Conservation (phyloP, 2,888 invertebrate species). For the Tachina grossa region DNA sequence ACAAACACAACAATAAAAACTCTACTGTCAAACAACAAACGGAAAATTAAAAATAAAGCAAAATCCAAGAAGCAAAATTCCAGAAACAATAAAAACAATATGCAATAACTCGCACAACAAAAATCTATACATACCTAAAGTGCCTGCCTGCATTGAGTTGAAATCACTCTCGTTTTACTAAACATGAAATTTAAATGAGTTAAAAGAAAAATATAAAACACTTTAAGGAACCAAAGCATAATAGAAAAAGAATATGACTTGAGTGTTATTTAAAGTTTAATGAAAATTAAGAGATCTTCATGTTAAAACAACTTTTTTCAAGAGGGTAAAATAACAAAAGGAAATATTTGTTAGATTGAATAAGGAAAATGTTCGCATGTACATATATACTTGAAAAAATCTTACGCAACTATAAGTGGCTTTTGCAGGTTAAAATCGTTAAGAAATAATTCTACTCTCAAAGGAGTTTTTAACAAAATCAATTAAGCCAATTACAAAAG, state of each 20-base stretch:
- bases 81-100: slow-evolving; percentile 17
- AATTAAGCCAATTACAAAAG: slow-evolving; percentile 65
- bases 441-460: slow-evolving; percentile 50
- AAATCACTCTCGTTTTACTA: slow-evolving; percentile 42
- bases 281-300: slow-evolving; percentile 68
- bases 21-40: slow-evolving; percentile 10
- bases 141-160: slow-evolving; percentile 6
- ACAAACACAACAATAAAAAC: slow-evolving; percentile 31
- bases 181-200: slow-evolving; percentile 50
- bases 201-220: slow-evolving; percentile 36
- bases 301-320: slow-evolving; percentile 39
- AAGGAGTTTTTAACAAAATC: slow-evolving; percentile 64
- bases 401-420: slow-evolving; percentile 31
- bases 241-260: slow-evolving; percentile 20
- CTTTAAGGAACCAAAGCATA: slow-evolving; percentile 29
- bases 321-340: slow-evolving; percentile 32
- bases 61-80: slow-evolving; percentile 30
- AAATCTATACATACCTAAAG: background rate
- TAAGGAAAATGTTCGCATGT: slow-evolving; percentile 33
- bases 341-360: slow-evolving; percentile 27
- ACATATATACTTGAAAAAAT: slow-evolving; percentile 45
- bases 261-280: slow-evolving; percentile 68
- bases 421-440: slow-evolving; percentile 47
- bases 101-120: background rate
- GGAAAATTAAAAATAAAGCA: background rate